Evolutionary conservation across 2,888 invertebrate genomes (phyloP).

Genomic region (Cistogaster globosa): DNA sequence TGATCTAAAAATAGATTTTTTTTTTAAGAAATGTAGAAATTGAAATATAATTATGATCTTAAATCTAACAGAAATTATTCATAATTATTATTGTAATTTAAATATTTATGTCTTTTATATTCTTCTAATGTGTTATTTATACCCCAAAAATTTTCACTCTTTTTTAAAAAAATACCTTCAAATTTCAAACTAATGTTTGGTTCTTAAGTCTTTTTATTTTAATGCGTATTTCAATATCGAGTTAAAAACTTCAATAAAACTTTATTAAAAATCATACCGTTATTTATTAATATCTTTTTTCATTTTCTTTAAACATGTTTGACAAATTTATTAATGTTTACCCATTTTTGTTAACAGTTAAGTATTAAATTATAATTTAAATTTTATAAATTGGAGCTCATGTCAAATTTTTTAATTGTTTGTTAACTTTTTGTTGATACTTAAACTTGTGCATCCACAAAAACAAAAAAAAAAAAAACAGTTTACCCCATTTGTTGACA

Average conservation of each 20-base stretch:
- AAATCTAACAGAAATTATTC: too few relatives aligned
- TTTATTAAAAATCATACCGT: too few relatives aligned
- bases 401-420: constrained; percentile 25
- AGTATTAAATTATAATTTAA: too few relatives aligned
- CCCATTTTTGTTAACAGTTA: not conserved
- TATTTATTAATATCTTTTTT: too few relatives aligned
- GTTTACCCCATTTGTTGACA: not conserved
- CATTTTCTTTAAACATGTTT: too few relatives aligned
- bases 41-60: too few relatives aligned
- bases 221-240: not conserved
- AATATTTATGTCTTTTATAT: not conserved
- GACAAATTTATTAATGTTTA: not conserved
- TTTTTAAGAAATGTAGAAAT: too few relatives aligned
- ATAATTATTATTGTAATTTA: too few relatives aligned
- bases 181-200: not conserved
- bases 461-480: not conserved
- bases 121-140: not conserved
- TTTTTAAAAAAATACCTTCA: not conserved
- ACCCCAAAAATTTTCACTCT: not conserved
- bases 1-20: too few relatives aligned
- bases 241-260: too few relatives aligned
- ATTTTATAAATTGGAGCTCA: not conserved
- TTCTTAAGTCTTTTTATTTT: constrained; percentile 6
- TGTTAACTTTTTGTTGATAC: not conserved
- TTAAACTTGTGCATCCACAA: not conserved